Conservation (phyloP, 2,888 invertebrate species). For the Chaitophorus viminalis region DNA sequence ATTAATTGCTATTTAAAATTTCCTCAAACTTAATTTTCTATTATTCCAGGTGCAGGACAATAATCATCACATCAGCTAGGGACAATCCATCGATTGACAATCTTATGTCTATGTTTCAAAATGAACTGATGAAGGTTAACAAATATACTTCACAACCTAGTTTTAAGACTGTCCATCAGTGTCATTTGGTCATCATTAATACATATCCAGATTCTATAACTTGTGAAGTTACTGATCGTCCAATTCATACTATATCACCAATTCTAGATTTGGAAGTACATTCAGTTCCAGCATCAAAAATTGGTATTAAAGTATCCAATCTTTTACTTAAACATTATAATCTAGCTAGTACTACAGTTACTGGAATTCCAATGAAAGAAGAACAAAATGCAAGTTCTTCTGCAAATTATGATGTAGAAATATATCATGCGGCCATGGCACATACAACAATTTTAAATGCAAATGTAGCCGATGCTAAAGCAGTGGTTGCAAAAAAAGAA, state of each 20-base stretch:
- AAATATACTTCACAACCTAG: slow-evolving; percentile 66
- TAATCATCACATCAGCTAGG: slow-evolving; percentile 89
- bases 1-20: too few species aligned
- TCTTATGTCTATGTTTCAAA: slow-evolving; percentile 86
- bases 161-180: slow-evolving; percentile 82
- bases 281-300: slow-evolving; percentile 77
- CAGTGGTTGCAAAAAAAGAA: slow-evolving; percentile 76
- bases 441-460: slow-evolving; percentile 78
- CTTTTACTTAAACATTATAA: slow-evolving; percentile 87
- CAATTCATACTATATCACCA: slow-evolving; percentile 74
- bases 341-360: slow-evolving; percentile 94
- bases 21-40: background rate
- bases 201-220: slow-evolving; percentile 77
- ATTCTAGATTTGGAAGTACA: slow-evolving; percentile 83
- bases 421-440: slow-evolving; percentile 88
- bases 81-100: slow-evolving; percentile 88
- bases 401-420: slow-evolving; percentile 98
- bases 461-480: slow-evolving; percentile 74
- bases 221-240: slow-evolving; percentile 75
- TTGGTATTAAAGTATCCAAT: slow-evolving; percentile 80
- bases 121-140: slow-evolving; percentile 84
- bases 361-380: slow-evolving; percentile 99
- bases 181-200: slow-evolving; percentile 90
- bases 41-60: slow-evolving; percentile 77
- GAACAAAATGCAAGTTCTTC: slow-evolving; percentile 98